Percentiles rank a stretch among this genome's conserved stretches.
Evolutionary conservation across 2,113 vertebrate species (phyloP).

Genomic region (Speoplatyrhinus poulsoni): DNA sequence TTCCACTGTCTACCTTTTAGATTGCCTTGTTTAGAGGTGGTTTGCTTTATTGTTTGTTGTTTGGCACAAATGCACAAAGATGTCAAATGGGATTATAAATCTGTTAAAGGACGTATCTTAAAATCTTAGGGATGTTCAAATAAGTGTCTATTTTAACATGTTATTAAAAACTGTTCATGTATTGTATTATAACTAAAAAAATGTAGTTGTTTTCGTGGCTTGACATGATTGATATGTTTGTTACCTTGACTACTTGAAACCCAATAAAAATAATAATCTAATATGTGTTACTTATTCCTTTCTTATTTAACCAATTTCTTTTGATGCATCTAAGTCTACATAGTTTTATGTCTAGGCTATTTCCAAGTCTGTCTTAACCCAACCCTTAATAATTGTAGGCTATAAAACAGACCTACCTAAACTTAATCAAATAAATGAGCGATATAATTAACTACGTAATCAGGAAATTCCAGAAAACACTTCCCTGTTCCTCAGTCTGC

Average conservation of each 20-base stretch:
- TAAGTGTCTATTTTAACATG: too few species aligned
- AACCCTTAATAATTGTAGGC: too few species aligned
- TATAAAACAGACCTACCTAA: too few species aligned
- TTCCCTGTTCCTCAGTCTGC: conserved; percentile 52
- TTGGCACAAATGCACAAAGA: conserved; percentile 2
- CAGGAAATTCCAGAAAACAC: not conserved
- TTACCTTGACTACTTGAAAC: conserved; percentile 58
- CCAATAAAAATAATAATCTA: conserved; percentile 42
- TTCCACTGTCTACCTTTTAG: conserved; percentile 5
- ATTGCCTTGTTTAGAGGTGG: conserved; percentile 8
- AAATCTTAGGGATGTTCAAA: too few species aligned
- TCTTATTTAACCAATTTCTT: not conserved
- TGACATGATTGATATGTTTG: conserved; percentile 24
- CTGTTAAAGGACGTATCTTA: too few species aligned
- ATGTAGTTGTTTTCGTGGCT: conserved; percentile 19
- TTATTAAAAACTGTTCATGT: conserved; percentile 5
- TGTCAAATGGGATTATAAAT: not conserved
- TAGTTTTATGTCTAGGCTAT: too few species aligned
- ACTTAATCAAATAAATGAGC: too few species aligned
- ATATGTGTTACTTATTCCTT: not conserved
- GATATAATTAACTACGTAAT: too few species aligned
- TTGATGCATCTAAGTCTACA: too few species aligned
- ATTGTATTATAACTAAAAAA: conserved; percentile 15
- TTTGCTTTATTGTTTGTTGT: not conserved
- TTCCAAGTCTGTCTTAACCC: too few species aligned